A percentile compares a stretch with the other conserved stretches of the same genome.
Conservation (phyloP, 2,888 invertebrate species). For the Escarpia spicata region DNA sequence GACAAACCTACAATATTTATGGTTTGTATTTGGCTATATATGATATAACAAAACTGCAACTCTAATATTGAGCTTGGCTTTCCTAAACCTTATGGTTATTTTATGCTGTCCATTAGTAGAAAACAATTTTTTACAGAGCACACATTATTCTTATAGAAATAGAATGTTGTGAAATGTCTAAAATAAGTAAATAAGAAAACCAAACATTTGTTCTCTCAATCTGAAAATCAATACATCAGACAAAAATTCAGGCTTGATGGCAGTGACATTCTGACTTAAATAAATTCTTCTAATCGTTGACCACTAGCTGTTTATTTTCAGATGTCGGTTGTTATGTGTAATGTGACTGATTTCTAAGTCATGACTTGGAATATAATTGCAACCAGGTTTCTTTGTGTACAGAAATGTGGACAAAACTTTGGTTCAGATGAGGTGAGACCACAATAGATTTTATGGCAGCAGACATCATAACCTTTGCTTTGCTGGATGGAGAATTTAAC, state of each 20-base stretch:
- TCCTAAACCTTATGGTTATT: neutral
- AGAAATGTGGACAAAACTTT: neutral
- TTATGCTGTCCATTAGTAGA: neutral
- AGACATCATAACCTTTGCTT: too few relatives aligned
- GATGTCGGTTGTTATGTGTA: neutral
- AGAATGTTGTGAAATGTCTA: neutral
- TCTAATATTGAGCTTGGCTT: neutral
- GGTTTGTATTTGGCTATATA: neutral
- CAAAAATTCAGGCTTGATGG: neutral
- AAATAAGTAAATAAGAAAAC: neutral
- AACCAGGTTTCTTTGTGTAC: neutral
- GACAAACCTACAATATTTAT: neutral
- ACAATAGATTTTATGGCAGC: too few relatives aligned
- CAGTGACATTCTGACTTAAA: neutral
- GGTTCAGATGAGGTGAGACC: neutral
- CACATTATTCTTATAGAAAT: neutral
- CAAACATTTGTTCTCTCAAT: neutral
- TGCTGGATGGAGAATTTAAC: too few relatives aligned
- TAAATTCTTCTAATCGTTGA: neutral
- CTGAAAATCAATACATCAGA: neutral
- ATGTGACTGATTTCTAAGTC: neutral
- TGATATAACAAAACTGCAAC: neutral
- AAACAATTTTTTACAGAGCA: neutral
- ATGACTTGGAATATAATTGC: neutral
- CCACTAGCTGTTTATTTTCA: neutral